phyloP scores from a whole-genome alignment of 2,888 invertebrate genomes.

The Diaperis boleti region DNA sequence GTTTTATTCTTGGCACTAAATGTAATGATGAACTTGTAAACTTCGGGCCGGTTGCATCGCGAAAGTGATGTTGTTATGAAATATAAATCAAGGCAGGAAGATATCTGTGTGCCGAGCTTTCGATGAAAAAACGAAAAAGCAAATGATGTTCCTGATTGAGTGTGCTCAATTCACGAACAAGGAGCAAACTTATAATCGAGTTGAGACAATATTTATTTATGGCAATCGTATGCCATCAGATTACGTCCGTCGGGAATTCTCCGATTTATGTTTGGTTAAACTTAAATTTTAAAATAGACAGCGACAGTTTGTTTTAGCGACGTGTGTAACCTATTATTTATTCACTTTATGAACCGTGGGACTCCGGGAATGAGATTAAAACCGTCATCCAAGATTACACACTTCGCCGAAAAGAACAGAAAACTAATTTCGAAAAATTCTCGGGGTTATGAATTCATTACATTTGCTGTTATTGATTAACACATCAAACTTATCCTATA shows the following conservation, averaged over 20 bases:
- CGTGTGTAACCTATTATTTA: constrained; percentile 27
- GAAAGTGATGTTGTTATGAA: constrained; percentile 30
- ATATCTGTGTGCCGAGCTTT: not conserved
- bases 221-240: constrained; percentile 40
- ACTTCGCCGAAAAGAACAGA: not conserved
- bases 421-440: not conserved
- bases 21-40: constrained; percentile 33
- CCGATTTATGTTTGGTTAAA: constrained; percentile 38
- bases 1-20: constrained; percentile 34
- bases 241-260: constrained; percentile 28
- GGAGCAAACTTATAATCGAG: constrained; percentile 49
- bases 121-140: constrained; percentile 22
- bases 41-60: constrained; percentile 23
- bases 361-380: constrained; percentile 19
- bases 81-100: constrained; percentile 26
- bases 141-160: constrained; percentile 43
- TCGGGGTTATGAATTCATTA: not conserved
- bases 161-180: constrained; percentile 41
- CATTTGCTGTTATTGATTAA: not conserved
- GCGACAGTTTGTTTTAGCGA: constrained; percentile 25
- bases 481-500: not conserved
- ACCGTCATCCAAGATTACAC: constrained; percentile 7
- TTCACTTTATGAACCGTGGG: constrained; percentile 33
- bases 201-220: constrained; percentile 51
- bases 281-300: constrained; percentile 32